A percentile compares a stretch with the other conserved stretches of the same genome.
These are phyloP conservation scores for Poecilia picta DNA, from an alignment of 2,797 vertebrate genomes.

Conservation along the genomic window DNA sequence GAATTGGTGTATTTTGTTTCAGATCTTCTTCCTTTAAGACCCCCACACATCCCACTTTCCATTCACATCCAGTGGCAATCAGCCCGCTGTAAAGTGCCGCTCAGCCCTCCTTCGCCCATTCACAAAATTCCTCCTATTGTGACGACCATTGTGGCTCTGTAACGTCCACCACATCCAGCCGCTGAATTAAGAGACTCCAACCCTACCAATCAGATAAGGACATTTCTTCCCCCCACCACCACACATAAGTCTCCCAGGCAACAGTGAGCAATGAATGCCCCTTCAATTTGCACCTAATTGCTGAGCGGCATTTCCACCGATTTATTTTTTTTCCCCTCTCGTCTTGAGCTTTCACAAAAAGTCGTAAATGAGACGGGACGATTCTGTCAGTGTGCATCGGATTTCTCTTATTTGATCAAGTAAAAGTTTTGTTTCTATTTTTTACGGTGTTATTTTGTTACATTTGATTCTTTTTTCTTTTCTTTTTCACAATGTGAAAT, in stretches of 20 bases:
- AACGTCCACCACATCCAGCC: constrained; percentile 73
- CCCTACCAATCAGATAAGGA: constrained; percentile 81
- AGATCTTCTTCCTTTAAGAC: constrained; percentile 8
- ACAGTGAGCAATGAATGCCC: constrained; percentile 88
- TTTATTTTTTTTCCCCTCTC: constrained; percentile 45
- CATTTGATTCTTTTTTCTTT: constrained; percentile 76
- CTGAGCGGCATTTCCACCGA: constrained; percentile 85
- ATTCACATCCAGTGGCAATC: constrained; percentile 15
- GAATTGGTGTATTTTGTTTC: constrained; percentile 44
- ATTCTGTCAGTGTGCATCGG: constrained; percentile 66
- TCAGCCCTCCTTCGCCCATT: constrained; percentile 33
- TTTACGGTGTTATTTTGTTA: constrained; percentile 91
- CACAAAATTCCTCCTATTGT: constrained; percentile 45
- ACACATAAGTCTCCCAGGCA: constrained; percentile 86
- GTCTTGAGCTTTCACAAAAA: constrained; percentile 61
- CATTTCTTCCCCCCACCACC: constrained; percentile 83
- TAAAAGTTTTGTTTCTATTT: constrained; percentile 76
- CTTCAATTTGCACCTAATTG: constrained; percentile 88
- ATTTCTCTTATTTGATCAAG: constrained; percentile 56
- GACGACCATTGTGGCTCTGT: constrained; percentile 54
- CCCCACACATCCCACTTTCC: neutral
- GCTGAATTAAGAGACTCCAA: constrained; percentile 81
- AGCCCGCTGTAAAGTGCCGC: constrained; percentile 26
- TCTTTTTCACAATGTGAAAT: constrained; percentile 98
- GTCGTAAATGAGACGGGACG: constrained; percentile 61